Percentiles rank a stretch among this genome's conserved stretches.
Evolutionary conservation across 2,888 invertebrate species (phyloP).

Genomic region (Sicus ferrugineus): DNA sequence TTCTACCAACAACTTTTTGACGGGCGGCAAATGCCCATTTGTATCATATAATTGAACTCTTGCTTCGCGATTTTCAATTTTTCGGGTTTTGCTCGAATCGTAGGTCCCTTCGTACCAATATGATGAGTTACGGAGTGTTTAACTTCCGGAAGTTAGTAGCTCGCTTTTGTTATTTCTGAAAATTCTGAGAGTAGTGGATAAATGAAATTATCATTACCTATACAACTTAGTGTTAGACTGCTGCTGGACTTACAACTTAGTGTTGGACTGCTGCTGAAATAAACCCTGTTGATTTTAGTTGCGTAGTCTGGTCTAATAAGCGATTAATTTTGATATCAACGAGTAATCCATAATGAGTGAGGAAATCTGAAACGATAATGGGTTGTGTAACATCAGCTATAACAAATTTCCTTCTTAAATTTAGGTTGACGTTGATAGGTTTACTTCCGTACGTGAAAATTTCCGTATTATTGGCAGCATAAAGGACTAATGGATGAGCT

Average conservation of each 20-base stretch:
- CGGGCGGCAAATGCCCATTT: conserved; percentile 5
- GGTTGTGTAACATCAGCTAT: conserved; percentile 15
- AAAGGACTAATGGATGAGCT: neutral
- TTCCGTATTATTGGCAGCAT: conserved; percentile 14
- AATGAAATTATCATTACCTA: conserved; percentile 1
- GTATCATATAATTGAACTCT: conserved; percentile 4
- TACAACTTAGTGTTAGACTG: conserved; percentile 1
- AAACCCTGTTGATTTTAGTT: neutral
- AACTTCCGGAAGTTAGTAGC: neutral
- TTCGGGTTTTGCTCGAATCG: neutral
- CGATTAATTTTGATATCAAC: conserved; percentile 10
- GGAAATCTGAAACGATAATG: conserved; percentile 16
- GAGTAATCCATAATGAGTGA: conserved; percentile 8
- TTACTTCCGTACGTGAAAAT: neutral
- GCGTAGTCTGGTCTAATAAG: neutral
- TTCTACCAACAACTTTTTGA: conserved; percentile 1
- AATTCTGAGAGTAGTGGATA: conserved; percentile 5
- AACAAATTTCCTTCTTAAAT: conserved; percentile 7
- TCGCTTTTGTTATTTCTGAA: conserved; percentile 1
- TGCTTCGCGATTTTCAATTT: neutral
- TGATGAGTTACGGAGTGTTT: neutral
- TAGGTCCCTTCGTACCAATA: neutral
- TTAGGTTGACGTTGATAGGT: neutral
- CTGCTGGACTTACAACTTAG: too few relatives aligned
- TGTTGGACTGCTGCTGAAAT: too few relatives aligned